phyloP scores from a whole-genome alignment of 1,140 invertebrate species.

The Drosophila chauvacae region DNA sequence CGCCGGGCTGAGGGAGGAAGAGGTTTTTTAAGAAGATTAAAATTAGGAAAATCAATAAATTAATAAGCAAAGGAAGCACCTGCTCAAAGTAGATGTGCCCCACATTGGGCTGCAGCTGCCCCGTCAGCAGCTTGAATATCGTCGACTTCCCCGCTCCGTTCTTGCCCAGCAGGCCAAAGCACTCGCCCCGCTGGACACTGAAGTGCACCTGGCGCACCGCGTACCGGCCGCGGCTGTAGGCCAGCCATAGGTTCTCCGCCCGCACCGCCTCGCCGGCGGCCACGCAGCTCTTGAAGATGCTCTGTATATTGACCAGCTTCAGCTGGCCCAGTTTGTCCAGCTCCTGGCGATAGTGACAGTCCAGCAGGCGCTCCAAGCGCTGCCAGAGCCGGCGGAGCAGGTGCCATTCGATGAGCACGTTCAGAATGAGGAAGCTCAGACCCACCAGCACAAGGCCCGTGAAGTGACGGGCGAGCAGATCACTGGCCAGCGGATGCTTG shows the following conservation, averaged over 20 bases:
- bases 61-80: slow-evolving; percentile 8
- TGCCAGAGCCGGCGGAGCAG: slow-evolving; percentile 59
- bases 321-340: slow-evolving; percentile 62
- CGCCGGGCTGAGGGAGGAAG: slow-evolving; percentile 42
- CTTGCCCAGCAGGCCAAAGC: slow-evolving; percentile 91
- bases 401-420: slow-evolving; percentile 86
- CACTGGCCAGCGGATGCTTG: slow-evolving; percentile 86
- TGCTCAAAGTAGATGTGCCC: slow-evolving; percentile 85
- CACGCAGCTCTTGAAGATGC: slow-evolving; percentile 70
- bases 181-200: slow-evolving; percentile 84
- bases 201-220: slow-evolving; percentile 80
- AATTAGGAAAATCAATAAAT: too few species aligned
- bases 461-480: slow-evolving; percentile 86
- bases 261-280: slow-evolving; percentile 59
- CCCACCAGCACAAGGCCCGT: slow-evolving; percentile 85
- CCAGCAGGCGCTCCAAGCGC: slow-evolving; percentile 41
- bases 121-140: slow-evolving; percentile 90
- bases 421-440: slow-evolving; percentile 85
- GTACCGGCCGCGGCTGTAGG: slow-evolving; percentile 66
- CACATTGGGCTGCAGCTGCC: slow-evolving; percentile 86
- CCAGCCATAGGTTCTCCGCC: slow-evolving; percentile 74
- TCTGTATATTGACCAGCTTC: slow-evolving; percentile 61
- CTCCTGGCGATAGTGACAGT: slow-evolving; percentile 52
- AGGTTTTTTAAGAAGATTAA: neutral
- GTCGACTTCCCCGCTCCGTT: slow-evolving; percentile 91